phyloP scores from a whole-genome alignment of 2,888 invertebrate genomes.

The Heteromyza rotundicornis region DNA sequence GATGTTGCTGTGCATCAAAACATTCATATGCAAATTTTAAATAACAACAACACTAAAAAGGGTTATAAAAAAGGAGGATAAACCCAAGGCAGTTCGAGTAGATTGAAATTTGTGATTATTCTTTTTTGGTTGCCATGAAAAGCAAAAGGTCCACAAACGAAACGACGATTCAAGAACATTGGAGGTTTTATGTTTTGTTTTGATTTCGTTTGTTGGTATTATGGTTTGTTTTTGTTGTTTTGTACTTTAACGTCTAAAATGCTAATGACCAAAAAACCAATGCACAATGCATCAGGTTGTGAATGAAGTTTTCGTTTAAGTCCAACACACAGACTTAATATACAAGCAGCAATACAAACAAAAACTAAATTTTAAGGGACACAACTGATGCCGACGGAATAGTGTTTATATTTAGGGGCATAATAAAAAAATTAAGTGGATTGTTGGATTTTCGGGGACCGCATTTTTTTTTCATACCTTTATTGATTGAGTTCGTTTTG shows the following conservation, averaged over 20 bases:
- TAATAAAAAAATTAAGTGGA: background rate
- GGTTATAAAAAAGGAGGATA: background rate
- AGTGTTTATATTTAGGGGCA: background rate
- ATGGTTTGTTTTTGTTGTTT: slow-evolving; percentile 5
- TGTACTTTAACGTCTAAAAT: too few relatives aligned
- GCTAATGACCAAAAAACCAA: too few relatives aligned
- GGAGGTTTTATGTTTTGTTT: background rate
- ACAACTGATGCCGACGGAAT: background rate
- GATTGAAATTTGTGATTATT: too few relatives aligned
- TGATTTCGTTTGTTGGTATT: background rate
- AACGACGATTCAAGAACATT: background rate
- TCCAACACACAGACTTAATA: too few relatives aligned
- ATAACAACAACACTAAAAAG: background rate
- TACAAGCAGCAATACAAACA: background rate
- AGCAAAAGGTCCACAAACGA: too few relatives aligned
- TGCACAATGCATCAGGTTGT: too few relatives aligned
- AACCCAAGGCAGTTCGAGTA: too few relatives aligned
- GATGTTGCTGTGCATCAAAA: background rate
- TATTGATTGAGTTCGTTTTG: background rate
- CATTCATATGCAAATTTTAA: background rate
- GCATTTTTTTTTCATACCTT: background rate
- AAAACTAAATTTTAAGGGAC: too few relatives aligned
- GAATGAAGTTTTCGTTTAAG: too few relatives aligned
- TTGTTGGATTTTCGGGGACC: background rate
- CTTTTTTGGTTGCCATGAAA: too few relatives aligned